A percentile compares a stretch with the other conserved stretches of the same genome.
Evolutionary conservation across 1,140 invertebrate genomes (phyloP).

Genomic region (Maconellicoccus hirsutus): DNA sequence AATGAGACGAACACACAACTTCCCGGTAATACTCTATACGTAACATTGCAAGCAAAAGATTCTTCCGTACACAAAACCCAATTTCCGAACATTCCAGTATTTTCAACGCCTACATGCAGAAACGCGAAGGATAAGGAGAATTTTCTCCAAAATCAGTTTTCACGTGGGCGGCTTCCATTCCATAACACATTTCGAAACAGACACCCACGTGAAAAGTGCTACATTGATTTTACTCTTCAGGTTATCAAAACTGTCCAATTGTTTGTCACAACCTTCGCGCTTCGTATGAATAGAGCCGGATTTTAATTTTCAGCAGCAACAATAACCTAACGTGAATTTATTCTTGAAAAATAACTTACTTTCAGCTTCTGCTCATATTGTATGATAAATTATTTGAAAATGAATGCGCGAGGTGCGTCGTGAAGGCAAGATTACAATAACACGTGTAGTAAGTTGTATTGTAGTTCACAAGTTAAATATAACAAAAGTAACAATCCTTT

Average conservation of each 20-base stretch:
- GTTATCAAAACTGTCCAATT: background rate
- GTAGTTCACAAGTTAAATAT: too few relatives aligned
- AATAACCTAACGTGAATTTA: too few relatives aligned
- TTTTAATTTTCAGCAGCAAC: too few relatives aligned
- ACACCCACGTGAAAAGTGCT: background rate
- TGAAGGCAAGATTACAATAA: too few relatives aligned
- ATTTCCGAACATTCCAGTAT: background rate
- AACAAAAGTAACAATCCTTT: too few relatives aligned
- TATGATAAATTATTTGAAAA: too few relatives aligned
- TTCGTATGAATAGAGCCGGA: too few relatives aligned
- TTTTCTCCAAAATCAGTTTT: background rate
- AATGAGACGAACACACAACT: background rate
- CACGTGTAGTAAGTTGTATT: too few relatives aligned
- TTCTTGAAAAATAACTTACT: too few relatives aligned
- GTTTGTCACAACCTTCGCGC: background rate
- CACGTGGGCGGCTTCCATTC: background rate
- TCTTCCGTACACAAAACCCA: background rate
- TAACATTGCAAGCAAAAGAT: background rate
- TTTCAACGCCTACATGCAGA: background rate
- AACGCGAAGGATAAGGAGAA: conserved; percentile 10
- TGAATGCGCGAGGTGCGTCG: too few relatives aligned
- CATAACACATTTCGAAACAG: background rate
- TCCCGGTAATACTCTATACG: background rate
- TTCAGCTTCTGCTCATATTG: too few relatives aligned
- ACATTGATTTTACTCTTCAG: background rate